These are phyloP conservation scores for Setophaga kirtlandii DNA, from an alignment of 2,113 vertebrate species.

Conservation along the genomic window DNA sequence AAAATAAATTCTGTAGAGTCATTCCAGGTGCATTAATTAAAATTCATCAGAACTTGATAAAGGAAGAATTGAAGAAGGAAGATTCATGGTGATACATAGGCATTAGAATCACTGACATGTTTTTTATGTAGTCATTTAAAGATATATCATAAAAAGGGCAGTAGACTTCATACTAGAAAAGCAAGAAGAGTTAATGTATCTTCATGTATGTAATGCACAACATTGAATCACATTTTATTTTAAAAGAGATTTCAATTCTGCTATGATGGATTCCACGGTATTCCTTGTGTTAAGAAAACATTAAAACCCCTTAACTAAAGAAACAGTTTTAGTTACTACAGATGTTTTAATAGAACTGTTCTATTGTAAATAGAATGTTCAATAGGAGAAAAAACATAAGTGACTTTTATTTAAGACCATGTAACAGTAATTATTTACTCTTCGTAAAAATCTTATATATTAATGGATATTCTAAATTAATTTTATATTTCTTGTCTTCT, in stretches of 20 bases:
- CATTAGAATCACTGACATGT: neutral
- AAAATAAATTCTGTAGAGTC: neutral
- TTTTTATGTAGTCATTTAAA: neutral
- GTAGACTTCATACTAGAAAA: neutral
- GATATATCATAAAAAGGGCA: neutral
- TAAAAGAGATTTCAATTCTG: neutral
- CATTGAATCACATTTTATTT: neutral
- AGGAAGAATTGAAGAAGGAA: neutral
- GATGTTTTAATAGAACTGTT: neutral
- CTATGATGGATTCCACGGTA: neutral
- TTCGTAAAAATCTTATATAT: neutral
- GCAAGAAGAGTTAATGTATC: neutral
- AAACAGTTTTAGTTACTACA: neutral
- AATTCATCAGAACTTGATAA: neutral
- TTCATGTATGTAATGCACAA: neutral
- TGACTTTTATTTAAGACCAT: neutral
- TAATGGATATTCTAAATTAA: neutral
- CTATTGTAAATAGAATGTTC: neutral
- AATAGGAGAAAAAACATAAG: neutral
- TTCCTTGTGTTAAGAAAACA: neutral
- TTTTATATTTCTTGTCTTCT: neutral
- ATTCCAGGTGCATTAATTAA: slow-evolving; percentile 16
- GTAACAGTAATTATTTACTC: neutral
- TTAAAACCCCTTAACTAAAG: neutral
- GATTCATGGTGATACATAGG: neutral